Evolutionary conservation across 1,140 invertebrate species (phyloP).

Genomic region (Octopus sinensis): DNA sequence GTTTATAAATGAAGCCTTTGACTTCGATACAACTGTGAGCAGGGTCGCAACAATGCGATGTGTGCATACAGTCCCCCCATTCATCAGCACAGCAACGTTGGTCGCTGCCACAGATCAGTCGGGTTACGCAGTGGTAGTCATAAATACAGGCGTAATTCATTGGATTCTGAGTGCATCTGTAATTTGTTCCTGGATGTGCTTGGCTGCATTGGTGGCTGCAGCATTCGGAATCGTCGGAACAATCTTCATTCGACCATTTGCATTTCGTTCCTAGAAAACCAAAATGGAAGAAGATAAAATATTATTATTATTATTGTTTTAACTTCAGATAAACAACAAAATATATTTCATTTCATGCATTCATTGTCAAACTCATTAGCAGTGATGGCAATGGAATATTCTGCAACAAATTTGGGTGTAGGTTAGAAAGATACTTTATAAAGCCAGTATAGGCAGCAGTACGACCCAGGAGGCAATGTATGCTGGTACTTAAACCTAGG

Average conservation of each 20-base stretch:
- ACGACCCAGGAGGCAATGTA: too few species aligned
- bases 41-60: conserved; percentile 33
- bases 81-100: conserved; percentile 38
- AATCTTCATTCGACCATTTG: conserved; percentile 41
- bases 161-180: conserved; percentile 31
- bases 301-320: background rate
- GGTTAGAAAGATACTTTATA: too few species aligned
- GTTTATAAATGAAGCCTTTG: conserved; percentile 35
- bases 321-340: too few species aligned
- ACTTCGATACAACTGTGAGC: conserved; percentile 31
- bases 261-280: conserved; percentile 27
- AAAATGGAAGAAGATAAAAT: background rate
- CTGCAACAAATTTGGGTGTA: too few species aligned
- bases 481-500: too few species aligned
- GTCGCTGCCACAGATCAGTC: conserved; percentile 30
- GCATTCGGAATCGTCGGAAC: conserved; percentile 28
- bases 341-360: too few species aligned
- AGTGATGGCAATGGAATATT: too few species aligned
- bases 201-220: conserved; percentile 34
- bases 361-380: too few species aligned
- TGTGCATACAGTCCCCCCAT: conserved; percentile 36
- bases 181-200: conserved; percentile 35
- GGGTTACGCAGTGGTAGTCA: conserved; percentile 38
- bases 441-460: too few species aligned
- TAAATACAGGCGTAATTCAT: conserved; percentile 34